phyloP scores from a whole-genome alignment of 2,113 vertebrate species.

The Apaloderma vittatum region DNA sequence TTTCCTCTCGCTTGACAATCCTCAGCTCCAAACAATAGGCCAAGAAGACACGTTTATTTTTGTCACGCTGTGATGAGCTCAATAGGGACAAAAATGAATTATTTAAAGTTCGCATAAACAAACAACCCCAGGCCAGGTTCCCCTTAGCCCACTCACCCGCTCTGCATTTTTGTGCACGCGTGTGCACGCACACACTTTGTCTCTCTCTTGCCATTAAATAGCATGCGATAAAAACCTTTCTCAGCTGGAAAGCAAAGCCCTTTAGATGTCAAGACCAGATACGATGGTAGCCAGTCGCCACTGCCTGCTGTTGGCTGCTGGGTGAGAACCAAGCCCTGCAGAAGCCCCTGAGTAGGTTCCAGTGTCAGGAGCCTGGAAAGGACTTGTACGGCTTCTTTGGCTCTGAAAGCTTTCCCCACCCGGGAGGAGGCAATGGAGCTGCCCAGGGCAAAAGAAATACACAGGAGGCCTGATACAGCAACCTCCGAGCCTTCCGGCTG shows the following conservation, averaged over 20 bases:
- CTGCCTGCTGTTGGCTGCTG: neutral
- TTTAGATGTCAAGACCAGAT: neutral
- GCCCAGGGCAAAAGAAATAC: neutral
- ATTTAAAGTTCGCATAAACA: slow-evolving; percentile 84
- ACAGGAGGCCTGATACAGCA: neutral
- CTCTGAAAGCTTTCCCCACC: slow-evolving; percentile 9
- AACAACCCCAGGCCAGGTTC: slow-evolving; percentile 75
- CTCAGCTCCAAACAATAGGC: slow-evolving; percentile 93
- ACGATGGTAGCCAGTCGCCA: neutral
- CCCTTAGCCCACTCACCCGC: slow-evolving; percentile 4
- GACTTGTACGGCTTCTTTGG: neutral
- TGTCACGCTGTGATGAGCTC: slow-evolving; percentile 79
- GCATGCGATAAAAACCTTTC: neutral
- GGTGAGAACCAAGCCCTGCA: neutral
- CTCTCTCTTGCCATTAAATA: neutral
- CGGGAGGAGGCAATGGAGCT: neutral
- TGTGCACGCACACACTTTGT: accelerated
- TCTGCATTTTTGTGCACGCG: neutral
- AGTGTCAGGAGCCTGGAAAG: neutral
- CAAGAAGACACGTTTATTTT: slow-evolving; percentile 91
- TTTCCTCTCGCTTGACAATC: slow-evolving; percentile 76
- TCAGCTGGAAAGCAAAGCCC: neutral
- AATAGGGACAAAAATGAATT: slow-evolving; percentile 82
- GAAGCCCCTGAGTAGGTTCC: neutral
- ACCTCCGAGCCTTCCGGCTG: neutral